phyloP scores from a whole-genome alignment of 2,797 vertebrate species.

The Anabacerthia variegaticeps region DNA sequence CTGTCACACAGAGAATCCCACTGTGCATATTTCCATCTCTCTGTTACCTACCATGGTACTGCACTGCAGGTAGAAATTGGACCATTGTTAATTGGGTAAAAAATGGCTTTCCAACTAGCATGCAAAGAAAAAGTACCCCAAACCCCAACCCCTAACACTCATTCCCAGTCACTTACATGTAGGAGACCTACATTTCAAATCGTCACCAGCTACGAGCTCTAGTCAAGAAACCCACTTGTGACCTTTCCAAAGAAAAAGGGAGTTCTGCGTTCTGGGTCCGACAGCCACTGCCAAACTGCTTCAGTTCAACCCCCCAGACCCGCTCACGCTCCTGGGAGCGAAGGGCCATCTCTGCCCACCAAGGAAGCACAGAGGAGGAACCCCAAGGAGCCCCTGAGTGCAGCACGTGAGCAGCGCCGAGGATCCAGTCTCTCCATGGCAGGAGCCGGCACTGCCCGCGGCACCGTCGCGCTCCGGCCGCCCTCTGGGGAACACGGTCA shows the following conservation, averaged over 20 bases:
- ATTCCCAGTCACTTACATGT: conserved; percentile 16
- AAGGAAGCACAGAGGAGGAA: neutral
- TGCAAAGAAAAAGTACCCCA: conserved; percentile 67
- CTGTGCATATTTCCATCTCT: conserved; percentile 1
- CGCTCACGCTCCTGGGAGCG: neutral
- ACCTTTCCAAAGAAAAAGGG: conserved; percentile 19
- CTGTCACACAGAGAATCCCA: neutral
- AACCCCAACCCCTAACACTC: conserved; percentile 45
- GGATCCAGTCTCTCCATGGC: accelerated
- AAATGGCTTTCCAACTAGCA: conserved; percentile 53
- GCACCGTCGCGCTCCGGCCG: neutral
- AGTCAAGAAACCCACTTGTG: conserved; percentile 31
- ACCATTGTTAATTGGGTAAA: conserved; percentile 39
- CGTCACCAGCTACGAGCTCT: conserved; percentile 10
- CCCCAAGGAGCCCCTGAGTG: neutral
- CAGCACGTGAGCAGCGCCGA: neutral
- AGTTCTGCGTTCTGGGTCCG: neutral
- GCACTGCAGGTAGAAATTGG: conserved; percentile 58
- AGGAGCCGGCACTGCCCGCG: neutral
- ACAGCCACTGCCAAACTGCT: conserved; percentile 22
- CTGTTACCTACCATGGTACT: conserved; percentile 40
- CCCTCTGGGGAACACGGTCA: neutral
- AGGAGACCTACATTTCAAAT: conserved; percentile 47
- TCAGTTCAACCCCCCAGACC: neutral
- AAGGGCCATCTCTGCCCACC: neutral